Evolutionary conservation across 2,113 vertebrate genomes (phyloP), one percentile per base, ranked within the genome.

Genomic region (Calypte anna): DNA sequence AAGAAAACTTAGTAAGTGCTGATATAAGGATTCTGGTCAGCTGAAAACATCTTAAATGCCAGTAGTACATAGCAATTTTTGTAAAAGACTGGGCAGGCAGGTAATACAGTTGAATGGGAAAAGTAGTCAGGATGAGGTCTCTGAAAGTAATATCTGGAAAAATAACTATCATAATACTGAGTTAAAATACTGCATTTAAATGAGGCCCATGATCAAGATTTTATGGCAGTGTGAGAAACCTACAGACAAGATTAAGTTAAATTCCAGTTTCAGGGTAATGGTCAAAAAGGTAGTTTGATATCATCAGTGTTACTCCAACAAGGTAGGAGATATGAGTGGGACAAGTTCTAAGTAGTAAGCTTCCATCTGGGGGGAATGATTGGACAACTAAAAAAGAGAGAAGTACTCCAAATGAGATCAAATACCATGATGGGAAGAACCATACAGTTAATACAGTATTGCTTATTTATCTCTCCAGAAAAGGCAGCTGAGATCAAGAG

Each of bases 131-230:
- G n/a, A 30, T 66, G 10, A 6, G 18, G 23, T 57, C 19, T 12
- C 22, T 4, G 2, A 66, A 66, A 90, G 25, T 38, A 84, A 0
- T 53, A 74, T 1, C 24, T 59, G 46, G 55, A 43, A 93, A 91
- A 88, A 66, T n/a, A 86, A 33, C 10, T 67, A 22, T 55, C 14
- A 8, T 20, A 27, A 21, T 27, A 51, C 3, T 43, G 46, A 73
- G 50, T 15, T 46, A 46, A 82, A 92, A 69, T 46, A 11, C 2
- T 19, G 7, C 46, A 86, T 30, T 72, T 61, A 78, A 78, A 64
- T 15, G 7, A 67, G 25, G 19, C 77, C 36, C 31, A 70, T 0
- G 0, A 23, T 1, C 31, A 12, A 78, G 12, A 40, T 33, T 28
- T 76, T 30, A 86, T 7, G 15, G 15, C 8, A 44, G 4, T 2